Base-by-base conservation (phyloP, 1,140 invertebrate genomes). In the Drosophila ficusphila region DNA sequence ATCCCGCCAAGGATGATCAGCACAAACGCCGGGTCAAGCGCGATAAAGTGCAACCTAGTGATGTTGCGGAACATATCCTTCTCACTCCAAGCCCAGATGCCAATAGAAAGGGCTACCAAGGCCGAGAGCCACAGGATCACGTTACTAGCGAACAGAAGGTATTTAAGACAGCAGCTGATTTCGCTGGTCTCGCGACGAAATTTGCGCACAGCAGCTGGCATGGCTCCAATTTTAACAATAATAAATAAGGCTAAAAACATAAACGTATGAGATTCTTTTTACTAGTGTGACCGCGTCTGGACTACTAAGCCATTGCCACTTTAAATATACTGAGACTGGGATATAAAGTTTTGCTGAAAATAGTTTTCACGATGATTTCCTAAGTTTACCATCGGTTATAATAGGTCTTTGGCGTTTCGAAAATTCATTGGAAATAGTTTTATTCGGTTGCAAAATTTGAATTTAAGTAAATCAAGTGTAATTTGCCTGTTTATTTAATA, bases 161-260 rank as follows among this genome's bases (percentile, higher is more conserved):
- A 99, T 93, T 99, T 99, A 44, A 99, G 94, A 92, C 97, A 98
- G 93, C 97, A 98, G 93, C 97, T 98, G 88, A 99, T 97, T 96
- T 99, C 98, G 92, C 95, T 97, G 68, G 96, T 96, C 67, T 97
- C 96, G 86, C 96, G 94, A 91, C 96, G 93, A 92, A 96, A 96
- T 92, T 96, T 96, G 83, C 95, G 92, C 85, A 95, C 76, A 21
- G 41, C 19, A 36, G 81, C 76, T 36, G 90, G 90, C 90, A 91
- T 91, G 27, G 31, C 44, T 57, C 38, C 19, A 51, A 48, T 42
- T 54, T 38, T 52, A 70, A 56, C 48, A 36, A 51, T 73, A 62
- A 51, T 58, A 70, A 71, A 58, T 53, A 70, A 54, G 21, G 48
- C 14, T n/a, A 8, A 34, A 56, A 71, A 58, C 44, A 71, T 58